Evolutionary conservation across 2,113 vertebrate genomes (phyloP), one percentile per base, ranked within the genome.

Genomic region (Saccopteryx leptura): DNA sequence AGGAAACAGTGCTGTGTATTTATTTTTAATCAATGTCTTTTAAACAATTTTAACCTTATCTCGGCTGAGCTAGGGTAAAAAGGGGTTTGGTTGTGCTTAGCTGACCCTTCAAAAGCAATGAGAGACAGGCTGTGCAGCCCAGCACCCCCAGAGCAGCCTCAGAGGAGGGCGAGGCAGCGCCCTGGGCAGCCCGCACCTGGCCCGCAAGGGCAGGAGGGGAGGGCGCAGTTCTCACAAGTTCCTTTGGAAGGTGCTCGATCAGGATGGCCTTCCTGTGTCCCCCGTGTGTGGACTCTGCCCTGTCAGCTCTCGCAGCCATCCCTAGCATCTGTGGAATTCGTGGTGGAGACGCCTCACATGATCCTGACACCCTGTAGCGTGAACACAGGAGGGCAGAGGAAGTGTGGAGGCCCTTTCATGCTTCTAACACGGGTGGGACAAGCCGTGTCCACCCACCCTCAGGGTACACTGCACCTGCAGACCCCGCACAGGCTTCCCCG

Each of bases 261-360:
- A 7, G 50, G 7, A 24, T 7, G 19, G 2, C 68, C 12, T n/a
- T 9, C 68, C 69, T 14, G 9, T 15, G 3, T 8, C 17, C 3
- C 69, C 60, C 17, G 1, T 31, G 9, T 13, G 23, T 14, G 2
- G 15, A 3, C 0, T 1, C 87, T 39, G 13, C 81, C 60, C 39
- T 71, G 9, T 61, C 82, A 50, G 79, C 48, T 58, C 56, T 31
- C 60, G 56, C n/a, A 21, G 76, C 75, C 5, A 1, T 84, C 23
- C 13, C 19, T 0, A 28, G 61, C 50, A 2, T 52, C 28, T 28
- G 3, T 39, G 13, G 46, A n/a, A n/a, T 31, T 71, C 75, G 3
- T 19, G 8, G 15, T 17, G 26, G 46, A 28, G 2, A 48, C 68
- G 9, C 24, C 46, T 23, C 58, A 0, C 7, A 1, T 17, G 76